phyloP scores from a whole-genome alignment of 2,113 vertebrate species.

The Dasypus novemcinctus region DNA sequence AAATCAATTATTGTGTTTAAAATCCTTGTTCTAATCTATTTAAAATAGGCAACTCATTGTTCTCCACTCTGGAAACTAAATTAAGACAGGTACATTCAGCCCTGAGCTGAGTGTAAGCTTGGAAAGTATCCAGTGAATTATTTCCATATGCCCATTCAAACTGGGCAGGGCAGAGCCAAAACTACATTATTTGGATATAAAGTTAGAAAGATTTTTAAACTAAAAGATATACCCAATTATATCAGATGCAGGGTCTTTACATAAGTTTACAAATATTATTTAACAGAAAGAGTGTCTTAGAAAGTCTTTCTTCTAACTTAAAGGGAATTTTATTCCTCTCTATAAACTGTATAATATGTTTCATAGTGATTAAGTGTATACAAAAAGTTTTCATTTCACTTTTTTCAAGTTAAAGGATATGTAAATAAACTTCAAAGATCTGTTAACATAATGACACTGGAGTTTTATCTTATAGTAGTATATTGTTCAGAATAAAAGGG shows the following conservation, averaged over 20 bases:
- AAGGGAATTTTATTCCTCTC: not conserved
- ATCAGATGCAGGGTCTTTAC: not conserved
- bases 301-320: not conserved
- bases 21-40: not conserved
- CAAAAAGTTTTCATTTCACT: not conserved
- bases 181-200: not conserved
- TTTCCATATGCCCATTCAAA: not conserved
- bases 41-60: not conserved
- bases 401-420: constrained; percentile 15
- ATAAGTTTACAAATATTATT: constrained; percentile 14
- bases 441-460: not conserved
- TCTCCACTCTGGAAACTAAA: not conserved
- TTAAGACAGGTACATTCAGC: not conserved
- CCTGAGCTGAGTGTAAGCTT: not conserved
- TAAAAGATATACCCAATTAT: not conserved
- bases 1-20: not conserved
- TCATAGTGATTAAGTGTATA: not conserved
- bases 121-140: not conserved
- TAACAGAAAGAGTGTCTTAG: not conserved
- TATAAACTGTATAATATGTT: not conserved
- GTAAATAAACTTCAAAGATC: constrained; percentile 5
- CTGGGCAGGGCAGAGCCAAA: not conserved
- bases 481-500: not conserved
- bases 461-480: not conserved
- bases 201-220: not conserved